Percentiles rank a stretch among this genome's conserved stretches.
These are phyloP conservation scores for Zelostemma sp. DNA, from an alignment of 1,140 invertebrate genomes.

Conservation along the genomic window DNA sequence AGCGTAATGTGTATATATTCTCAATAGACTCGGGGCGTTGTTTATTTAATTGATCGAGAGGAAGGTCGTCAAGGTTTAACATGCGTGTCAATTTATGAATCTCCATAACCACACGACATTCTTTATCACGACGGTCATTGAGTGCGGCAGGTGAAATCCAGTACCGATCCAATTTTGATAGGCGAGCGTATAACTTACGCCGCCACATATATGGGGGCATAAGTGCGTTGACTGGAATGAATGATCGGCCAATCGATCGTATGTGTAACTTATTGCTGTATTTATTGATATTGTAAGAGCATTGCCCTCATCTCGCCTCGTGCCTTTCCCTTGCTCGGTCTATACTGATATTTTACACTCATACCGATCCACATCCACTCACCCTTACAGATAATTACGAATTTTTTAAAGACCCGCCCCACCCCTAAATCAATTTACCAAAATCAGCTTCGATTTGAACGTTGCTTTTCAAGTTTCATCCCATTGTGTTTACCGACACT, in stretches of 20 bases:
- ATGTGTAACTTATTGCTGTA: conserved; percentile 23
- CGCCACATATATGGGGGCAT: conserved; percentile 21
- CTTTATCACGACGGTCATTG: conserved; percentile 4
- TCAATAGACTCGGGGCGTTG: background rate
- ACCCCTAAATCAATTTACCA: background rate
- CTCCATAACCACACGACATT: background rate
- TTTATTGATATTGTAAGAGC: conserved; percentile 61
- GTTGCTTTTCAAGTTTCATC: no score
- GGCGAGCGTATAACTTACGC: conserved; percentile 10
- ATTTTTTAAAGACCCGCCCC: background rate
- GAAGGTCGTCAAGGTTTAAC: background rate
- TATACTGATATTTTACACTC: conserved; percentile 23
- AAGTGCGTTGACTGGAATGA: conserved; percentile 43
- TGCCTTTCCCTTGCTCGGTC: conserved; percentile 34
- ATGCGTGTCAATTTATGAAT: background rate
- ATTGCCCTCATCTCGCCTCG: conserved; percentile 52
- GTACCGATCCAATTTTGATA: conserved; percentile 23
- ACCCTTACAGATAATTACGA: conserved; percentile 17
- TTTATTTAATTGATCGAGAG: conserved; percentile 3
- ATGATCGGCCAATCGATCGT: conserved; percentile 34
- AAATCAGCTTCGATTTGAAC: no score
- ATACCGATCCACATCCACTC: conserved; percentile 25
- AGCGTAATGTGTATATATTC: background rate
- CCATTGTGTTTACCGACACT: no score
- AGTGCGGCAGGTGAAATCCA: conserved; percentile 9